phyloP scores from a whole-genome alignment of 1,140 invertebrate genomes.

The Sitodiplosis mosellana region DNA sequence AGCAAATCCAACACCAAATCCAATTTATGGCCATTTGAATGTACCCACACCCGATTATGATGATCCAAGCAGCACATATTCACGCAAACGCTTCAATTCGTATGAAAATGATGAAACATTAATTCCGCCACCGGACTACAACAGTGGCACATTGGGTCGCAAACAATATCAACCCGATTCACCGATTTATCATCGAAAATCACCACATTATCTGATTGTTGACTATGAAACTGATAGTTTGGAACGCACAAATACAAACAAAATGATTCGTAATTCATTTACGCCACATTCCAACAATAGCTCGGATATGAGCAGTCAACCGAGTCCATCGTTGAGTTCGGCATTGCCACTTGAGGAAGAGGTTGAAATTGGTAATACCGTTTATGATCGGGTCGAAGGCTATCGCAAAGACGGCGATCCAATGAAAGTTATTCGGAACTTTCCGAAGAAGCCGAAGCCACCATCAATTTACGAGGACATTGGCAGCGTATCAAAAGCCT shows the following conservation, averaged over 20 bases:
- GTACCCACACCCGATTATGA: conserved; percentile 25
- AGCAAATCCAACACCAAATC: conserved; percentile 1
- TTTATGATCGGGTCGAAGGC: conserved; percentile 27
- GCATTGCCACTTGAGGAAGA: conserved; percentile 58
- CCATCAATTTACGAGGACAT: not conserved
- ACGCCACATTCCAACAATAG: conserved; percentile 41
- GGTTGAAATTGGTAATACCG: conserved; percentile 52
- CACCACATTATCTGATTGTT: conserved; percentile 25
- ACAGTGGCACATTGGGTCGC: conserved; percentile 14
- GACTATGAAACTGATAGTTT: conserved; percentile 65
- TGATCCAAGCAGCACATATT: conserved; percentile 10
- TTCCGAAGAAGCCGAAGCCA: not conserved
- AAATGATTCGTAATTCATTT: conserved; percentile 26
- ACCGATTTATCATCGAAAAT: conserved; percentile 20
- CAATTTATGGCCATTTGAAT: conserved; percentile 6
- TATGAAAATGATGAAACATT: not conserved
- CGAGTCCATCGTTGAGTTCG: conserved; percentile 44
- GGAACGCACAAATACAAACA: conserved; percentile 37
- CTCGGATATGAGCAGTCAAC: conserved; percentile 41
- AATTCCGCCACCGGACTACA: conserved; percentile 25
- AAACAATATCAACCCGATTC: conserved; percentile 23
- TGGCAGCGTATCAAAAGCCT: not conserved
- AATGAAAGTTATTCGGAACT: conserved; percentile 12
- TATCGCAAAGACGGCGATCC: conserved; percentile 20
- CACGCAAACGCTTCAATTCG: not conserved